phyloP scores from a whole-genome alignment of 2,113 vertebrate genomes.

The Cromileptes altivelis region DNA sequence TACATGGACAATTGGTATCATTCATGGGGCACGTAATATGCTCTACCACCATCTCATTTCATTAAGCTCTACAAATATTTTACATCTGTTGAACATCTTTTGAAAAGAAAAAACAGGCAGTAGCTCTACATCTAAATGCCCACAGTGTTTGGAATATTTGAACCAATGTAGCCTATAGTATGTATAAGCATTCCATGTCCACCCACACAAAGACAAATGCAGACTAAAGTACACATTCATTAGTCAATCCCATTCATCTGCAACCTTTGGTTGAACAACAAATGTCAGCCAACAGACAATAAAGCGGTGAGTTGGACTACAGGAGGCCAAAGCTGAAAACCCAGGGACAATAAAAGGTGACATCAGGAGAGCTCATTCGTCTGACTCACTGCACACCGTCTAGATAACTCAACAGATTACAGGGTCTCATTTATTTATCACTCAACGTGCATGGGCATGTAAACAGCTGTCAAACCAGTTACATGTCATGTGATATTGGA shows the following conservation, averaged over 20 bases:
- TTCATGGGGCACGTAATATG: not conserved
- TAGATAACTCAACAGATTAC: not conserved
- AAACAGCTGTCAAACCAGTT: not conserved
- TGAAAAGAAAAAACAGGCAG: not conserved
- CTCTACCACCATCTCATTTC: not conserved
- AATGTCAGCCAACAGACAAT: conserved; percentile 43
- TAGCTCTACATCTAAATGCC: too few relatives aligned
- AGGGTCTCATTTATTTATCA: not conserved
- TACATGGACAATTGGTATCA: not conserved
- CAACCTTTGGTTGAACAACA: conserved; percentile 45
- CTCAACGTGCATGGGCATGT: conserved; percentile 16
- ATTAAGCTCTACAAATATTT: not conserved
- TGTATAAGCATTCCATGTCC: conserved; percentile 34
- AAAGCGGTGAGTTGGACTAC: conserved; percentile 19
- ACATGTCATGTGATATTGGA: too few relatives aligned
- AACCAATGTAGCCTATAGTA: too few relatives aligned
- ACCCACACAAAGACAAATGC: conserved; percentile 37
- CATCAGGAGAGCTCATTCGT: not conserved
- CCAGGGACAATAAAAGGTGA: conserved; percentile 19
- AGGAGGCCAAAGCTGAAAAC: conserved; percentile 22
- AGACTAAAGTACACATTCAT: conserved; percentile 47
- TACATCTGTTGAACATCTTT: not conserved
- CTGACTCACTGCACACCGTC: not conserved
- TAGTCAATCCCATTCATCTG: conserved; percentile 47
- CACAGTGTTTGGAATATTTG: too few relatives aligned